Base-by-base conservation (phyloP, 2,113 vertebrate genomes). In the Pomatostomus ruficeps region DNA sequence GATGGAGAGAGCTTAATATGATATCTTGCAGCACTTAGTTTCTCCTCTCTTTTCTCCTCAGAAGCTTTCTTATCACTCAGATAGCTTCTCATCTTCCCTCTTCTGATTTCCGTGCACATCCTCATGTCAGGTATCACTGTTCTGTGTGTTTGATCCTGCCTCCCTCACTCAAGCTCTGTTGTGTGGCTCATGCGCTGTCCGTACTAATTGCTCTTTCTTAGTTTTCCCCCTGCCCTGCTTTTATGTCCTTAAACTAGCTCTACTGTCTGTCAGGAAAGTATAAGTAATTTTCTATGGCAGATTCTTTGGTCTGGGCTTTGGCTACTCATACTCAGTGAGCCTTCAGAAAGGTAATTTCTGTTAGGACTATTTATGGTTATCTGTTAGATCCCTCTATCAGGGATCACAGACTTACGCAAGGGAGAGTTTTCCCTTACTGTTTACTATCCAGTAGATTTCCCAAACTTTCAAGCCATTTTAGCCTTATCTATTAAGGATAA, bases 1-100 rank as follows among this genome's bases (percentile, higher is more conserved):
- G 28, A 38, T 70, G 71, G 43, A 95, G 49, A 63, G 35, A 17
- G 15, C 89, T 91, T 87, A 80, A 77, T 65, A 33, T 67, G 24
- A 26, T 90, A 35, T 29, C 68, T 92, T 93, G 65, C 83, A 91
- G 85, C 82, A 54, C 84, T 91, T 87, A 46, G 92, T 93, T 89
- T 96, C 79, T 98, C 88, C 95, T 98, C 96, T 98, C 84, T 97
- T 98, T 97, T 97, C 89, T 98, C 98, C 98, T 97, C 98, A 97
- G 96, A 99, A 99, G 98, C 98, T 98, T 97, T 99, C 99, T 97
- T 98, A 99, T 97, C 99, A 99, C 96, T 99, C 99, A 98, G 99
- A 99, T 98, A 99, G 99, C 95, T 99, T 99, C 95, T 99, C 99
- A 97, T 99, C 99, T 97, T 99, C 99, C 98, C 99, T 99, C 98